A percentile compares a stretch with the other conserved stretches of the same genome.
phyloP scores from a whole-genome alignment of 1,140 invertebrate species.

The Pinna nobilis region DNA sequence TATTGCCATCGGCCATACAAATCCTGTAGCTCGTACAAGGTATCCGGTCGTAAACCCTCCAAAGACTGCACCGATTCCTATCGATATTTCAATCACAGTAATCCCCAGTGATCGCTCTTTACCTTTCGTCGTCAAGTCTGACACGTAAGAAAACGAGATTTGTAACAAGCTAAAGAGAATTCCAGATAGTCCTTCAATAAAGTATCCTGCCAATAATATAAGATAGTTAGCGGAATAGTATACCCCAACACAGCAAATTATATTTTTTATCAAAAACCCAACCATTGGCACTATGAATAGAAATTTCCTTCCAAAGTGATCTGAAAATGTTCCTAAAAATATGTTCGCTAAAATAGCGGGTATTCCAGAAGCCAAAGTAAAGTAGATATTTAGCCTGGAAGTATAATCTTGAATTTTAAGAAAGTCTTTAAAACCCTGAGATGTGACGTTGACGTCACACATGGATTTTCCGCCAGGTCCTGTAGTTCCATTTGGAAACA shows the following conservation, averaged over 20 bases:
- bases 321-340: slow-evolving; percentile 23
- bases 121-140: slow-evolving; percentile 30
- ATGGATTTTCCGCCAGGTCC: not conserved
- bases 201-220: slow-evolving; percentile 9
- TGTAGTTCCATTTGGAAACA: not conserved
- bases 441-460: not conserved
- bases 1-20: slow-evolving; percentile 11
- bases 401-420: slow-evolving; percentile 15
- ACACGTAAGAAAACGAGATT: slow-evolving; percentile 15
- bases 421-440: not conserved
- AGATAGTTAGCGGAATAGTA: slow-evolving; percentile 1
- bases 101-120: slow-evolving; percentile 23
- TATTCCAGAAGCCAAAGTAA: slow-evolving; percentile 21
- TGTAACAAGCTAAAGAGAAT: not conserved
- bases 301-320: slow-evolving; percentile 31
- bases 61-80: slow-evolving; percentile 4
- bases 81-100: slow-evolving; percentile 4
- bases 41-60: slow-evolving; percentile 25
- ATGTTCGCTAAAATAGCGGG: slow-evolving; percentile 21
- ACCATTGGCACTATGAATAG: slow-evolving; percentile 12
- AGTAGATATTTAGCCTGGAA: slow-evolving; percentile 1
- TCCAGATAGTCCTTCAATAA: slow-evolving; percentile 24
- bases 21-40: slow-evolving; percentile 26
- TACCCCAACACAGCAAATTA: slow-evolving; percentile 1
- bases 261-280: slow-evolving; percentile 20